These are phyloP conservation scores for Prinia subflava DNA, from an alignment of 2,113 vertebrate genomes.

Conservation along the genomic window DNA sequence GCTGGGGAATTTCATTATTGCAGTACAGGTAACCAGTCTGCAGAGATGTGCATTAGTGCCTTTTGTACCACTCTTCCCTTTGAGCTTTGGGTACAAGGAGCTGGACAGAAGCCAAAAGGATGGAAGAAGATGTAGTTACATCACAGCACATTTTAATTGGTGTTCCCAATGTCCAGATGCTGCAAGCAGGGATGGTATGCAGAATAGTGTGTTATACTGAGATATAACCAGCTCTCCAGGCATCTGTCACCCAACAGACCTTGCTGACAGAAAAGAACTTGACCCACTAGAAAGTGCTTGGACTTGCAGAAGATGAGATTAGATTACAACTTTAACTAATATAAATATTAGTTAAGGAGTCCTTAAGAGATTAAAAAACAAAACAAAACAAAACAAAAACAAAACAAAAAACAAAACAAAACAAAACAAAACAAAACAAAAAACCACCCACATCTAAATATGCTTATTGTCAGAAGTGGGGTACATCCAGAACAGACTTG, in stretches of 20 bases:
- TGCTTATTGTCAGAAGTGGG: neutral
- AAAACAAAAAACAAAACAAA: neutral
- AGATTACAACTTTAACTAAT: neutral
- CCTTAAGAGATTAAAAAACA: neutral
- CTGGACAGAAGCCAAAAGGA: neutral
- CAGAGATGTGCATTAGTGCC: neutral
- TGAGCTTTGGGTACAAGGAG: neutral
- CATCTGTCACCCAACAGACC: neutral
- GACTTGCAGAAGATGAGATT: neutral
- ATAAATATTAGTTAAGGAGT: conserved; percentile 9
- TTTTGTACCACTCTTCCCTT: neutral
- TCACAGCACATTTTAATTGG: neutral
- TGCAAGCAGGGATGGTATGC: neutral
- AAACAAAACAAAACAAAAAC: neutral
- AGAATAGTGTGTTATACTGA: neutral
- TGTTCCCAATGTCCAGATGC: neutral
- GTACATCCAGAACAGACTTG: neutral
- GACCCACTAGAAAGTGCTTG: neutral
- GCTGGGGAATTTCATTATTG: neutral
- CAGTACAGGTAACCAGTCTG: neutral
- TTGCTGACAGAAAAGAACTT: neutral
- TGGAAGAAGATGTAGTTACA: neutral
- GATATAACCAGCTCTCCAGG: neutral
- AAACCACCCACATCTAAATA: neutral
- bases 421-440: neutral